Base-by-base conservation (phyloP, 1,140 invertebrate genomes). In the Nephotettix cincticeps region DNA sequence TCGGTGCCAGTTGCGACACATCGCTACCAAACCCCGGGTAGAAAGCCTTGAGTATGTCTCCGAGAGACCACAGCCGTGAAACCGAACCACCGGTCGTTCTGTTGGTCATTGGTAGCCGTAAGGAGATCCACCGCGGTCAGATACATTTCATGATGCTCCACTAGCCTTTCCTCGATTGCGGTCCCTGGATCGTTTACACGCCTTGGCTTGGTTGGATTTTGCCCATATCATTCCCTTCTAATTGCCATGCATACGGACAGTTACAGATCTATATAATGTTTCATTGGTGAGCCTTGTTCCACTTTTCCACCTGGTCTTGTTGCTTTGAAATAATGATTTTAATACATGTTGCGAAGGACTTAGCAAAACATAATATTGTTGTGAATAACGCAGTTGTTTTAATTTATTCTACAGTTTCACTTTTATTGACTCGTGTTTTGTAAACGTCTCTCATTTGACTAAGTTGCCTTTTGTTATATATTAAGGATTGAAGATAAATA, bases 41-140 rank as follows among this genome's bases (percentile, higher is more conserved):
- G 56, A 61, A 61, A 61, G 56, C 56, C 56, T 61, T 61, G 56
- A 61, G 56, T 61, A 61, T 61, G 56, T 28, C 14, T 29, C 56
- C 27, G 4, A 51, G 56, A 61, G 47, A 51, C 56, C 56, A 61
- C 56, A 61, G n/a, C 6, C 47, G 56, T 27, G 56, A 27, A 61
- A 61, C 56, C 9, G 56, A 61, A 61, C 56, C 47, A 54, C 47
- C 56, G 56, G 56, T 61, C 56, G 56, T 27, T 61, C 47, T 27
- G 56, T 27, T 61, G 56, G 56, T 25, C 56, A 61, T 61, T 61
- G 56, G 56, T 61, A 61, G 56, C 56, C 28, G 56, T 21, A 61
- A 61, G 14, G 21, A 27, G 56, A 21, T 23, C 25, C 23, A 61
- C 56, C 56, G 23, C 56, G 56, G 56, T 27, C 13, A 61, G 56